A percentile compares a stretch with the other conserved stretches of the same genome.
These are phyloP conservation scores for Aegotheles bennettii DNA, from an alignment of 2,113 vertebrate genomes.

Conservation along the genomic window DNA sequence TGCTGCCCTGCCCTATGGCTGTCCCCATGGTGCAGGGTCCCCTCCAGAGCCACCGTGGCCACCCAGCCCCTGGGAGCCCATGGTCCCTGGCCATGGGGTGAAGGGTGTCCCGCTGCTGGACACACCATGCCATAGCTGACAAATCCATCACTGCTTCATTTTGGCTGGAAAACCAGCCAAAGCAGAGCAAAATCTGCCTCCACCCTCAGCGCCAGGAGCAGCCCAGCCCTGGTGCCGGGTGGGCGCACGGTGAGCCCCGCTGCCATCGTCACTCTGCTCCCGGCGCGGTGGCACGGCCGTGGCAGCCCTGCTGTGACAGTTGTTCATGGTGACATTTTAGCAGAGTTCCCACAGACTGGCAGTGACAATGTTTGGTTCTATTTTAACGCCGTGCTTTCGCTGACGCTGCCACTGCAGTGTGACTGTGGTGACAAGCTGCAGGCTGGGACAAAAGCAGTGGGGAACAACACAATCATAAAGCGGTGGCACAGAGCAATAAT, in stretches of 20 bases:
- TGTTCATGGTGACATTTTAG: slow-evolving; percentile 17
- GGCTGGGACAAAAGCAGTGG: slow-evolving; percentile 33
- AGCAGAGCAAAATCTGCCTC: background rate
- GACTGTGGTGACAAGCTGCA: slow-evolving; percentile 44
- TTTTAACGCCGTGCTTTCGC: slow-evolving; percentile 46
- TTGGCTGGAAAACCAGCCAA: rapidly evolving
- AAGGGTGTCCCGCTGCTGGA: too few species aligned
- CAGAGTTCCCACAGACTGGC: background rate
- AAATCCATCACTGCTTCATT: rapidly evolving
- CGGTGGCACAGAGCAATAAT: background rate
- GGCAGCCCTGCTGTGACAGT: background rate
- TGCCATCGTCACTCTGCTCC: background rate
- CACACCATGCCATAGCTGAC: too few species aligned
- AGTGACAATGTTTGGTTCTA: slow-evolving; percentile 56
- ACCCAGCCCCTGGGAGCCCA: too few species aligned
- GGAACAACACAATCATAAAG: slow-evolving; percentile 27
- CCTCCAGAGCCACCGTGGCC: too few species aligned
- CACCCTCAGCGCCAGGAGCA: background rate
- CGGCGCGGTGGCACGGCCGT: background rate
- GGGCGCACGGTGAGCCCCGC: rapidly evolving
- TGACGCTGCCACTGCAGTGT: background rate
- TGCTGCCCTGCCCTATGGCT: too few species aligned
- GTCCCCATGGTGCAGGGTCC: too few species aligned
- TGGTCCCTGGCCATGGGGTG: too few species aligned
- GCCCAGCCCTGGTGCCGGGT: rapidly evolving